Evolutionary conservation across 2,888 invertebrate genomes (phyloP), one percentile per base, ranked within the genome.

Genomic region (Microplitis deprimator): DNA sequence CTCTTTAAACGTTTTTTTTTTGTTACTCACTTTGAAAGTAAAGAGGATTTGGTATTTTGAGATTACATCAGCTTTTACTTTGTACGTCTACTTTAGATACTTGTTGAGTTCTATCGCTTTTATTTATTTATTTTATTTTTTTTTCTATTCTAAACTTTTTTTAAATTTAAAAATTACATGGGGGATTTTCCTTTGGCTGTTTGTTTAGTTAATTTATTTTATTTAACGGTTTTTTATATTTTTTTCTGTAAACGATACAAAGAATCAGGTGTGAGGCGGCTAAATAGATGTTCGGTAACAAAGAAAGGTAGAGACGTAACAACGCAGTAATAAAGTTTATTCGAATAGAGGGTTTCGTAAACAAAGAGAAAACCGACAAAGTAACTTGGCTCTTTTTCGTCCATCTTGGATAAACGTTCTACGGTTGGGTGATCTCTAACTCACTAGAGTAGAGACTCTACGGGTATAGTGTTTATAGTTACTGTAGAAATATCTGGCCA

Each of bases 401-500:
- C 72, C 75, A 78, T 78, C 73, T 79, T 77, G 79, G 78, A 80
- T 81, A 80, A 80, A 80, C 77, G 79, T 80, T 81, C 64, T 76
- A 81, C 79, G 81, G 77, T 79, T 74, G 79, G 80, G 62, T 81
- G 79, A 81, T 79, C 77, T 75, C 75, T 62, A 67, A 73, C 68
- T 65, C 20, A 50, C 70, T 75, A 72, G 76, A 78, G n/a, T 72
- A 76, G 76, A 71, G 65, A 76, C 29, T 29, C 29, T 29, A 29
- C 29, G 29, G 29, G 29, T 29, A 4, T 29, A 29, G 29, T 29
- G 29, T 50, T 50, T 50, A 50, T 50, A 50, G 8, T 50, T 50
- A 13, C 50, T 50, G 8, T 50, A 29, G 29, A 29, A 29, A 29
- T 29, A 29, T 29, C 29, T 29, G 29, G 29, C 29, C 29, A 29